phyloP scores from a whole-genome alignment of 2,797 vertebrate genomes.

The Eospalax fontanierii region DNA sequence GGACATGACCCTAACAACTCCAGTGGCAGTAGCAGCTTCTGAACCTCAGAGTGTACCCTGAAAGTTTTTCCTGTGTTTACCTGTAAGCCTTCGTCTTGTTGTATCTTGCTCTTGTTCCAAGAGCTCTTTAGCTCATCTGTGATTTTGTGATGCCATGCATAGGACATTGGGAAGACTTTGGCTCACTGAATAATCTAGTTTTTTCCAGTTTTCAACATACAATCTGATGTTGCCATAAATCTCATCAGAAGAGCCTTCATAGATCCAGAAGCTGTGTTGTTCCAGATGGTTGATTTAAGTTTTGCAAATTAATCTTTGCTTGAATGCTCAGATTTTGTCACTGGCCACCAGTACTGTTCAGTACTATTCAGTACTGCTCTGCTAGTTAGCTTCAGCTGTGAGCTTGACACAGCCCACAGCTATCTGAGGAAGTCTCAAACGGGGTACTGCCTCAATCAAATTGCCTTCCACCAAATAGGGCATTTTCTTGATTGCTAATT shows the following conservation, averaged over 20 bases:
- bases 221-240: rapidly evolving
- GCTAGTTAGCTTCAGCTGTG: too few species aligned
- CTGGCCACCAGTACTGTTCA: neutral
- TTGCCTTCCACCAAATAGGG: too few species aligned
- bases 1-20: too few species aligned
- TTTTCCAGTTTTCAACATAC: neutral
- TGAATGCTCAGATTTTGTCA: neutral
- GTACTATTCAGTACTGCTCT: too few species aligned
- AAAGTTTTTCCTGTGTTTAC: neutral
- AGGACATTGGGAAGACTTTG: neutral
- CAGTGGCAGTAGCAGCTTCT: too few species aligned
- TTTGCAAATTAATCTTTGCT: neutral
- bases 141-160: neutral
- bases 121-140: rapidly evolving
- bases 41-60: neutral
- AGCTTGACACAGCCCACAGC: too few species aligned
- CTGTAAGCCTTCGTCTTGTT: neutral
- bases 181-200: neutral
- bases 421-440: too few species aligned
- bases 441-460: too few species aligned
- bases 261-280: neutral
- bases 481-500: too few species aligned
- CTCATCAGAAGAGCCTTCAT: neutral
- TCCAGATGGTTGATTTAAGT: too few species aligned
- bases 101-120: too few species aligned